phyloP scores from a whole-genome alignment of 2,113 vertebrate genomes.

The Dicaeum eximium region DNA sequence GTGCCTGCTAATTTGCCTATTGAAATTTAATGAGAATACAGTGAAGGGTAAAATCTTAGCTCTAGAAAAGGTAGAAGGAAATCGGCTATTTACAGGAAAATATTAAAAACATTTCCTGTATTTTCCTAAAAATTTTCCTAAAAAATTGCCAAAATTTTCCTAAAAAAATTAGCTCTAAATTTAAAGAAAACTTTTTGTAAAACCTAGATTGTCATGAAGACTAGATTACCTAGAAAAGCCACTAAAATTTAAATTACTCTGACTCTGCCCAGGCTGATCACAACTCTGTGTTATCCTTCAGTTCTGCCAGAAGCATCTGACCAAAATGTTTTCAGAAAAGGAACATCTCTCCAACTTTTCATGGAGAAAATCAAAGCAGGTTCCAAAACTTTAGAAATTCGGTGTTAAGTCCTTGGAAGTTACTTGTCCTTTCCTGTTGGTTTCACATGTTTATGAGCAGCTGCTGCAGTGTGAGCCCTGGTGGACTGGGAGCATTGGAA shows the following conservation, averaged over 20 bases:
- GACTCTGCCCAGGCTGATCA: neutral
- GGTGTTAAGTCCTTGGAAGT: neutral
- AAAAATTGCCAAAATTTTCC: too few relatives aligned
- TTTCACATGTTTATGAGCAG: slow-evolving; percentile 31
- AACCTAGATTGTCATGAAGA: neutral
- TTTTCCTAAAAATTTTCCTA: too few relatives aligned
- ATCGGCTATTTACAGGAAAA: neutral
- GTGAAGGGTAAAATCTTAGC: neutral
- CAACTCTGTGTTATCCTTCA: neutral
- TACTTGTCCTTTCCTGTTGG: neutral
- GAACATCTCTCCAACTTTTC: neutral
- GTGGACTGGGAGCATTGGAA: slow-evolving; percentile 13
- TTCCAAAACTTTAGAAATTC: neutral
- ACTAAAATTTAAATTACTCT: neutral
- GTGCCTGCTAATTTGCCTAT: neutral
- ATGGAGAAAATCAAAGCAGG: neutral
- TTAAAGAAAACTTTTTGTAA: neutral
- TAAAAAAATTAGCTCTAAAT: neutral
- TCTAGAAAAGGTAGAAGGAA: neutral
- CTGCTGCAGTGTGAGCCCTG: neutral
- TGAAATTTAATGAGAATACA: neutral
- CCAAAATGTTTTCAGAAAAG: neutral
- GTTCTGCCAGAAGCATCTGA: neutral
- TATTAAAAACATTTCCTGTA: too few relatives aligned
- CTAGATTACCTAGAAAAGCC: neutral